Percentiles rank a stretch among this genome's conserved stretches.
Conservation (phyloP, 2,113 vertebrate species). For the Festucalex cinctus region DNA sequence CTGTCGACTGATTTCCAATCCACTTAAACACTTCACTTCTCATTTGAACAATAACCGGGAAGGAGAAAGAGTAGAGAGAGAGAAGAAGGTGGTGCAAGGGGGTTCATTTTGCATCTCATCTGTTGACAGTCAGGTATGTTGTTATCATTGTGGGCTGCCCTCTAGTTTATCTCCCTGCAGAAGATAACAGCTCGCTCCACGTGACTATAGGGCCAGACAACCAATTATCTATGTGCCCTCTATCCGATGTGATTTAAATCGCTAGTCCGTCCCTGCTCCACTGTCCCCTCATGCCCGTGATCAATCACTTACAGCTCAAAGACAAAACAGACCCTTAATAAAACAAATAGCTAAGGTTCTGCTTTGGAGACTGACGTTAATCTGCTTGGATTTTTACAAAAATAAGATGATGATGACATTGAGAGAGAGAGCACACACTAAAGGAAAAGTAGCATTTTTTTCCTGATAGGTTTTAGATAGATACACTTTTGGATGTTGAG, state of each 20-base stretch:
- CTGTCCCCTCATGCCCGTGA: constrained; percentile 61
- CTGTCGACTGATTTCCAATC: constrained; percentile 59
- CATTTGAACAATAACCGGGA: constrained; percentile 52
- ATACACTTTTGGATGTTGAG: constrained; percentile 1
- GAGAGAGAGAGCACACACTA: constrained; percentile 29
- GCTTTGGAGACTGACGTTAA: constrained; percentile 54
- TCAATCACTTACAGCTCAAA: constrained; percentile 66
- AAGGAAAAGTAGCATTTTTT: not conserved
- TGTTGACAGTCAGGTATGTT: constrained; percentile 73
- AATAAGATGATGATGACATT: constrained; percentile 46
- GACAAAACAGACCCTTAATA: constrained; percentile 64
- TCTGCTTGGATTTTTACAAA: constrained; percentile 36
- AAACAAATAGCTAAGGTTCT: constrained; percentile 59
- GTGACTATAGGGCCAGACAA: constrained; percentile 67
- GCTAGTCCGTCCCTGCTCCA: constrained; percentile 64
- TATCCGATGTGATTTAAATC: constrained; percentile 80
- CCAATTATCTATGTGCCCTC: constrained; percentile 79
- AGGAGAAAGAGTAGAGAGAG: constrained; percentile 37
- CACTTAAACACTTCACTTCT: constrained; percentile 65
- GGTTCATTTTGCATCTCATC: constrained; percentile 66
- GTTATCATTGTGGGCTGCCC: constrained; percentile 67
- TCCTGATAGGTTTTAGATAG: not conserved
- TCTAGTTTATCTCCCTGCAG: constrained; percentile 71
- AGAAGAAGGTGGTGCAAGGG: constrained; percentile 22
- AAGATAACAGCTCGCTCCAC: constrained; percentile 66